phyloP scores from a whole-genome alignment of 2,113 vertebrate species.

The Nothobranchius furzeri region DNA sequence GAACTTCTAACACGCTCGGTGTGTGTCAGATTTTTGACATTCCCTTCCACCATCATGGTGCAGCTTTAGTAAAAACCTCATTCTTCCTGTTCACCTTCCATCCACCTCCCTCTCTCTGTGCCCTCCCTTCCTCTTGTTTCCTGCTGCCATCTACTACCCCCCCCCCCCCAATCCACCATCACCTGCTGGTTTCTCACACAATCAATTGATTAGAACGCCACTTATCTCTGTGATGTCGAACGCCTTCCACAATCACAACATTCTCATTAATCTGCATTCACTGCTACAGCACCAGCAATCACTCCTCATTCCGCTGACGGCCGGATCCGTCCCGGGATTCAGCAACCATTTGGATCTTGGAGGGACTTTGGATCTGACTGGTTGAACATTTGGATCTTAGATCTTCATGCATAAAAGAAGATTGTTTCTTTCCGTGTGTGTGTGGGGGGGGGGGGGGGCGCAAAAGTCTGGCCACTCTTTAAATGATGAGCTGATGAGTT shows the following conservation, averaged over 20 bases:
- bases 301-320: neutral
- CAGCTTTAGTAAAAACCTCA: neutral
- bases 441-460: no score
- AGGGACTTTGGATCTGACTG: constrained; percentile 4
- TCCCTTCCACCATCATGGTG: no score
- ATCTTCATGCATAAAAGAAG: neutral
- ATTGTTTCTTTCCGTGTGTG: neutral
- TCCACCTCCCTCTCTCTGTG: neutral
- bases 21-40: no score
- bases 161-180: constrained; percentile 19
- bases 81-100: constrained; percentile 25
- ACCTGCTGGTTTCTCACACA: constrained; percentile 65
- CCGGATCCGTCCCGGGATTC: neutral
- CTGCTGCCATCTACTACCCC: constrained; percentile 21
- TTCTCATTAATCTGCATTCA: constrained; percentile 40
- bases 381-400: constrained; percentile 1
- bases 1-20: no score
- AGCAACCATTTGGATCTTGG: constrained; percentile 11
- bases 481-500: constrained; percentile 41
- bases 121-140: constrained; percentile 27
- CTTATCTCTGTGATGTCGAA: constrained; percentile 45
- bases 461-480: constrained; percentile 1
- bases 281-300: constrained; percentile 4
- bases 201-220: constrained; percentile 61
- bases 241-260: constrained; percentile 49